Percentiles rank a stretch among this genome's conserved stretches.
These are phyloP conservation scores for Aplidium turbinatum DNA, from an alignment of 23 tunicate species.

Conservation along the genomic window DNA sequence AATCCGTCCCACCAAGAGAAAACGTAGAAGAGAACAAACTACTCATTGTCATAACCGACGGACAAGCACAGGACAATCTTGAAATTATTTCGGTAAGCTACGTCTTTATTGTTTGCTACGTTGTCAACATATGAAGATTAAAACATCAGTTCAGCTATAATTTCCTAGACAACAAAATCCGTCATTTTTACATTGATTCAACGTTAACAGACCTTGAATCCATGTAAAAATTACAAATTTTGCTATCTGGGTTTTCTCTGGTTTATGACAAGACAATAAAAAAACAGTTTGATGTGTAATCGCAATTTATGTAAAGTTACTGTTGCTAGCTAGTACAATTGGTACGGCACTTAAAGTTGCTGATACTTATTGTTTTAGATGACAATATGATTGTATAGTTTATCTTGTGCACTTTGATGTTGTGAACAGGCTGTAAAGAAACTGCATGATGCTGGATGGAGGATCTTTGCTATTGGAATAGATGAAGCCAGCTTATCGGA, in stretches of 20 bases:
- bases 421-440: constrained; percentile 77
- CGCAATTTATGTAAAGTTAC: too few relatives aligned
- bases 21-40: constrained; percentile 53
- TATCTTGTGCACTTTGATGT: too few relatives aligned
- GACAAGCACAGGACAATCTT: constrained; percentile 63
- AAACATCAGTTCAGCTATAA: too few relatives aligned
- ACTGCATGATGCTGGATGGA: constrained; percentile 61
- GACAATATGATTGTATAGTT: constrained; percentile 2
- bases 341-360: too few relatives aligned
- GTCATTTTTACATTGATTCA: too few relatives aligned
- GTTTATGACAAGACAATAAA: too few relatives aligned
- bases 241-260: too few relatives aligned
- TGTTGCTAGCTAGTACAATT: background rate
- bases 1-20: constrained; percentile 24
- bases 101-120: background rate
- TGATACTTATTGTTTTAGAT: background rate
- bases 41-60: constrained; percentile 81
- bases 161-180: too few relatives aligned
- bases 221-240: too few relatives aligned
- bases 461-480: constrained; percentile 91
- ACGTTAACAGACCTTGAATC: too few relatives aligned
- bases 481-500: constrained; percentile 66
- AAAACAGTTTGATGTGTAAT: too few relatives aligned
- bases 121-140: too few relatives aligned
- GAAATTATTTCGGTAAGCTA: constrained; percentile 46